Evolutionary conservation across 2,797 vertebrate genomes (phyloP), one percentile per base, ranked within the genome.

Genomic region (Crotalus adamanteus): DNA sequence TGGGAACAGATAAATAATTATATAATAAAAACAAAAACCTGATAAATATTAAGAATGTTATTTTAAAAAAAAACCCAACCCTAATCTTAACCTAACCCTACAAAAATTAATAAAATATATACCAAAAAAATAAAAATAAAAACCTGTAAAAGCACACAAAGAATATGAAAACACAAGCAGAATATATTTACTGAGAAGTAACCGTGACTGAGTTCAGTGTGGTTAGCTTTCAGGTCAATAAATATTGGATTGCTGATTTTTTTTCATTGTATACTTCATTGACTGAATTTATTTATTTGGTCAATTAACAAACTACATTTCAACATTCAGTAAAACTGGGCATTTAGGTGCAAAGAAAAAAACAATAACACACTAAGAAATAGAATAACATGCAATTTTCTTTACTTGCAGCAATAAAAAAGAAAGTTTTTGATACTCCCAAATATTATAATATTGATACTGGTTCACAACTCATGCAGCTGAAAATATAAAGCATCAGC

Each of bases 331-430:
- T 73, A 37, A 73, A 73, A 37, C 18, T 73, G 90, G 63, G 47
- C 69, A 4, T 93, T 47, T 4, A 65, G 28, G 91, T 90, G 4
- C 2, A 26, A 51, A 37, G 91, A 91, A 20, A 86, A 73, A 51
- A 93, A 4, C 69, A 95, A 42, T 0, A 51, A 51, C 51, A 86
- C 28, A 95, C 94, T 91, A n/a, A 65, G 20, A 65, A 65, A 60
- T 65, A n/a, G 91, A 37, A 20, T 94, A 65, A 12, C 91, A 56
- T 13, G 28, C 88, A 42, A n/a, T 90, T 37, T 56, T 86, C 31
- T 26, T 90, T 88, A 90, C 90, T 95, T 73, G n/a, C 31, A 8
- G 8, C 89, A 92, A 91, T 2, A n/a, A 55, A 22, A 59, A 8
- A 6, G 37, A n/a, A 28, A 2, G 14, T 87, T 87, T 69, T 6